Percentiles rank a stretch among this genome's conserved stretches.
phyloP scores from a whole-genome alignment of 2,888 invertebrate genomes.

The Liopterus haemorrhoidalis region DNA sequence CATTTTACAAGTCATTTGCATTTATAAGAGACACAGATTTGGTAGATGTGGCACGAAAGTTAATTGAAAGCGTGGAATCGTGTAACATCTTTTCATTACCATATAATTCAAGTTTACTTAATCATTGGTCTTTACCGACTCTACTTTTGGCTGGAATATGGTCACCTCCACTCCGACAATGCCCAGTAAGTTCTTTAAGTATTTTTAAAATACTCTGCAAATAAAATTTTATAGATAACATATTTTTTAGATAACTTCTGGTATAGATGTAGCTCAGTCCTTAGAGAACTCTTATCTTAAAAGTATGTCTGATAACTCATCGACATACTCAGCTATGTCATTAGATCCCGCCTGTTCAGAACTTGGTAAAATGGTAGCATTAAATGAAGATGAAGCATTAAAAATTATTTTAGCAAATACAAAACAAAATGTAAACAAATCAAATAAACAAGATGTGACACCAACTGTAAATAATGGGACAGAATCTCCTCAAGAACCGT shows the following conservation, averaged over 20 bases:
- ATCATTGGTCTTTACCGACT: slow-evolving; percentile 82
- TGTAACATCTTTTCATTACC: slow-evolving; percentile 69
- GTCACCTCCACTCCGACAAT: slow-evolving; percentile 71
- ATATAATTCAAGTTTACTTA: slow-evolving; percentile 78
- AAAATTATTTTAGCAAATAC: slow-evolving; percentile 59
- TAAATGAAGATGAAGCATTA: slow-evolving; percentile 67
- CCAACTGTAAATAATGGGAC: slow-evolving; percentile 19
- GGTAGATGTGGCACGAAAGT: slow-evolving; percentile 68
- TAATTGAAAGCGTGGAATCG: slow-evolving; percentile 71
- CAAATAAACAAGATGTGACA: slow-evolving; percentile 9
- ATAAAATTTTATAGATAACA: slow-evolving; percentile 1
- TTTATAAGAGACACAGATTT: slow-evolving; percentile 78
- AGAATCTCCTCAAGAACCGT: slow-evolving; percentile 23
- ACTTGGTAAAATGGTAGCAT: slow-evolving; percentile 49
- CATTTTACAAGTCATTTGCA: slow-evolving; percentile 77
- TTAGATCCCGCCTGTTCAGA: slow-evolving; percentile 46
- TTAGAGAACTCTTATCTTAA: slow-evolving; percentile 36
- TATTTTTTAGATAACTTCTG: slow-evolving; percentile 53
- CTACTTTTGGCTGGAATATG: slow-evolving; percentile 78
- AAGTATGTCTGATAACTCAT: slow-evolving; percentile 39
- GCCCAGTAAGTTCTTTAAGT: slow-evolving; percentile 50
- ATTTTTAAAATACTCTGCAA: background rate
- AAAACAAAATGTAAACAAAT: slow-evolving; percentile 13
- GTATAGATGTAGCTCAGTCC: slow-evolving; percentile 69
- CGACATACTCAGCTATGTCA: slow-evolving; percentile 43